Conservation (phyloP, 2,888 invertebrate species). For the Monoplex corrugatus region DNA sequence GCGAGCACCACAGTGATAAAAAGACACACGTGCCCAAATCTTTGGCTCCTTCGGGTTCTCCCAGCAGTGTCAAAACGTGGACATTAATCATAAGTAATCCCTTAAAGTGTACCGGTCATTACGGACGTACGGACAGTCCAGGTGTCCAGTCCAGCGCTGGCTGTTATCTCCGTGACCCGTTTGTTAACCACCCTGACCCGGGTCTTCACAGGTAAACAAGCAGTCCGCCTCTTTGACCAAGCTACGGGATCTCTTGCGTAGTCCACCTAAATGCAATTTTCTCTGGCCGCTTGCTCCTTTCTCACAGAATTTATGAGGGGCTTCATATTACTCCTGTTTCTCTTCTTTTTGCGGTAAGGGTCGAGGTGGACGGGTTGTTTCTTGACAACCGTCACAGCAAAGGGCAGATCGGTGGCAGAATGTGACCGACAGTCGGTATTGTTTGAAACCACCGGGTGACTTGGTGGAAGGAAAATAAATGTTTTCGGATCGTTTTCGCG, state of each 20-base stretch:
- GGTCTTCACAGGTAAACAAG: constrained; percentile 4
- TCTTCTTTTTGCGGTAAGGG: background rate
- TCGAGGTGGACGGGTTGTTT: background rate
- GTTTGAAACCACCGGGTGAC: background rate
- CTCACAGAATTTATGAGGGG: constrained; percentile 13
- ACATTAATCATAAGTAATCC: background rate
- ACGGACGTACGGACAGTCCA: background rate
- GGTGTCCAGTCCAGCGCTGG: background rate
- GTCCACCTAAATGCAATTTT: background rate
- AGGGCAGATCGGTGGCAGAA: background rate
- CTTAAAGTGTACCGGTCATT: background rate
- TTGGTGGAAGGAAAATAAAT: background rate
- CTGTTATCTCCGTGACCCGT: background rate
- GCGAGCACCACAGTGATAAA: no score
- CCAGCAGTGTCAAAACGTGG: no score
- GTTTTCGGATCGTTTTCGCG: constrained; percentile 10
- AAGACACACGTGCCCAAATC: no score
- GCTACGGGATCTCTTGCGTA: no score
- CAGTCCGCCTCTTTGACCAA: background rate
- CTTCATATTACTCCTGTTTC: constrained; percentile 11
- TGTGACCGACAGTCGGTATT: background rate
- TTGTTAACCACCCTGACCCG: background rate
- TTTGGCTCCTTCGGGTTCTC: no score
- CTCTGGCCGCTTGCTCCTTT: background rate
- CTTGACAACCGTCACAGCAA: background rate